Base-by-base conservation (phyloP, 2,888 invertebrate species). In the Microplitis manilae region DNA sequence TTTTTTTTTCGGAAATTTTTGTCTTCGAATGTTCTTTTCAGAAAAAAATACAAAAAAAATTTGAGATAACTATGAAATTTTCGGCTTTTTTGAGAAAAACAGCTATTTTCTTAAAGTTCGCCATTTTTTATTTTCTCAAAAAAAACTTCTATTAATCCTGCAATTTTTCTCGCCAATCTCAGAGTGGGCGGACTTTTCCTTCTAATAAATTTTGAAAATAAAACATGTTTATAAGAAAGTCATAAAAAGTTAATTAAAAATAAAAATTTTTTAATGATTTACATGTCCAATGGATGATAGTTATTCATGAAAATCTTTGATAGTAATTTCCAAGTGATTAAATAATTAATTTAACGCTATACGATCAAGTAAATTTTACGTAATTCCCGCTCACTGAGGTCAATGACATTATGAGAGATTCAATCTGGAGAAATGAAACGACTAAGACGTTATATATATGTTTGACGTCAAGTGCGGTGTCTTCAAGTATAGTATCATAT, bases 331-430 rank as follows among this genome's bases (percentile, higher is more conserved):
- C 13, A 50, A 50, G 50, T 50, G 50, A 50, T 50, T 50, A 50
- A 50, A 50, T 50, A 50, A 50, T 50, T 8, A 50, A 50, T 50
- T 50, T 50, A 50, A 50, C 50, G 50, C 50, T 50, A 13, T 1
- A 50, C 50, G 50, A 50, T 50, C 50, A 50, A 50, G 50, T 50
- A 50, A 50, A 50, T 50, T 50, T 50, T 50, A 50, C 50, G 50
- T 50, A 13, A 50, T 50, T 50, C 50, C 50, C 50, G 50, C 50
- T 50, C 50, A 5, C 50, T 50, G 50, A 5, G 50, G 50, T 50
- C 50, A 50, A 50, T 50, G 50, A 13, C 50, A 50, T 50, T 50
- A 50, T 50, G 50, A 50, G 50, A 50, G 50, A 50, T 50, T 50
- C 13, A 50, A 50, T 50, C 50, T 50, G 50, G 50, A 50, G 50